Percentiles rank a stretch among this genome's conserved stretches.
Evolutionary conservation across 2,797 vertebrate species (phyloP).

Genomic region (Hirundo rustica): DNA sequence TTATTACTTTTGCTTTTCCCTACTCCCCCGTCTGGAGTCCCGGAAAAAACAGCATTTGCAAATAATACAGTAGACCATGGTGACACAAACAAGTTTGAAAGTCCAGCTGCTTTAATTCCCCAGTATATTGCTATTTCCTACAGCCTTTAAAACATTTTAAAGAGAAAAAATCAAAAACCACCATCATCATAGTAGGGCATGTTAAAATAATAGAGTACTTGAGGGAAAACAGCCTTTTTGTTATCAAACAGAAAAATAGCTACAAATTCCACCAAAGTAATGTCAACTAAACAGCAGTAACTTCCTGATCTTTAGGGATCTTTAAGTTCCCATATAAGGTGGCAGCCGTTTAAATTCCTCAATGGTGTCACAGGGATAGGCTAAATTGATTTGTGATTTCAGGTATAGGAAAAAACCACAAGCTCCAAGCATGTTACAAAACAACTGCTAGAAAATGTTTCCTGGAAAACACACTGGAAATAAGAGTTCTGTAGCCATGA

Average conservation of each 20-base stretch:
- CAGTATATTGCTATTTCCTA: background rate
- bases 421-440: background rate
- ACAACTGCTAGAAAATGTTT: background rate
- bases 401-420: background rate
- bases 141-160: background rate
- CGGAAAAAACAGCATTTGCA: background rate
- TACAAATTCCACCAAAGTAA: background rate
- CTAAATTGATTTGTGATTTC: background rate
- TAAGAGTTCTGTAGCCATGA: background rate
- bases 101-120: background rate
- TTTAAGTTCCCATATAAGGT: background rate
- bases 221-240: background rate
- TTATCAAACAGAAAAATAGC: background rate
- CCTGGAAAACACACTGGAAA: background rate
- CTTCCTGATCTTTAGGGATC: background rate
- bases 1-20: background rate
- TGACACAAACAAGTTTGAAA: background rate
- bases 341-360: background rate
- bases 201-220: background rate
- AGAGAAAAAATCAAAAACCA: background rate
- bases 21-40: accelerated
- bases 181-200: background rate
- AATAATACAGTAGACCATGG: background rate
- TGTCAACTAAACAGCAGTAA: background rate
- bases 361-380: background rate